Conservation (phyloP, 2,888 invertebrate species). For the Liodrosophila aerea region DNA sequence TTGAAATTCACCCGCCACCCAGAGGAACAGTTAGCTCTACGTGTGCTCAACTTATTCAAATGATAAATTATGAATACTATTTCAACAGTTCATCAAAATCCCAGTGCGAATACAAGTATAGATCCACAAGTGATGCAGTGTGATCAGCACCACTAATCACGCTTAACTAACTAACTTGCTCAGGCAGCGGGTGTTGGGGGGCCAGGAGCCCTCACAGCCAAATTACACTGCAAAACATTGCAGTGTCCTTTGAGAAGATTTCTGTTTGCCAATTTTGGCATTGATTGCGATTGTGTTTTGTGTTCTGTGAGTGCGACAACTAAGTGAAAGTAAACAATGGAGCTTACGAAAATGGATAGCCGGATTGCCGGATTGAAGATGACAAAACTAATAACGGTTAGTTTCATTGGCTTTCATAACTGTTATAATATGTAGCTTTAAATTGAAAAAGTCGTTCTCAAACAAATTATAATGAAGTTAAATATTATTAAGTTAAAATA, state of each 20-base stretch:
- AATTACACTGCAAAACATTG: slow-evolving; percentile 34
- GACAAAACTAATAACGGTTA: slow-evolving; percentile 75
- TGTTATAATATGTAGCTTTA: no score
- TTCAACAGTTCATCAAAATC: no score
- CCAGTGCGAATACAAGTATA: no score
- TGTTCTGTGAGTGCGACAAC: slow-evolving; percentile 28
- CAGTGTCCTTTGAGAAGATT: slow-evolving; percentile 56
- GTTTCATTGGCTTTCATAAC: slow-evolving; percentile 35
- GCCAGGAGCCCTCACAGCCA: slow-evolving; percentile 25
- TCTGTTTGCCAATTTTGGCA: slow-evolving; percentile 42
- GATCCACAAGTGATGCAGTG: no score
- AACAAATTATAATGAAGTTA: no score
- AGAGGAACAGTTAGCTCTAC: no score
- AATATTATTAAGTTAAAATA: no score
- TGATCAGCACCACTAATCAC: no score
- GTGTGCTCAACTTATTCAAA: no score
- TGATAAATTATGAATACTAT: no score
- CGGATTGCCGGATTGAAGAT: slow-evolving; percentile 56
- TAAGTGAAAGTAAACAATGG: slow-evolving; percentile 72
- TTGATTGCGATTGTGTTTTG: slow-evolving; percentile 10
- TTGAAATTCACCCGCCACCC: slow-evolving; percentile 17
- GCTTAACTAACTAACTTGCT: background rate
- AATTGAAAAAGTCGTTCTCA: no score
- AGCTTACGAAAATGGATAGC: slow-evolving; percentile 71
- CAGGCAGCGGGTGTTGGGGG: slow-evolving; percentile 14